Percentiles rank a stretch among this genome's conserved stretches.
phyloP scores from a whole-genome alignment of 1,140 invertebrate species.

The Dreissena rostriformis region DNA sequence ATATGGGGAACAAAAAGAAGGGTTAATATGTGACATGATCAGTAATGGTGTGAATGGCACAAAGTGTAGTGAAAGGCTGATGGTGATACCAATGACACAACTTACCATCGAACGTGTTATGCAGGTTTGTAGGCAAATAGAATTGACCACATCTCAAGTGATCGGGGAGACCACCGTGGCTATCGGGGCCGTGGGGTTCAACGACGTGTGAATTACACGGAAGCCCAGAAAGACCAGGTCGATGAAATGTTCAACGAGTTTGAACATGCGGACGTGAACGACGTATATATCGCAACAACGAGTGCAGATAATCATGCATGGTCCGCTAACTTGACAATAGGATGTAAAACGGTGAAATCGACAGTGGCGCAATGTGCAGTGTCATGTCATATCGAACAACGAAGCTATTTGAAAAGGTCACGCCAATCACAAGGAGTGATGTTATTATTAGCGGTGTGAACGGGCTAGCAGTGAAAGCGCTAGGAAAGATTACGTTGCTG shows the following conservation, averaged over 20 bases:
- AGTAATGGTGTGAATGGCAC: conserved; percentile 53
- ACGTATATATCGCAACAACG: conserved; percentile 9
- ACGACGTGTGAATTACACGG: too few species aligned
- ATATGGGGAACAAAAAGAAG: conserved; percentile 54
- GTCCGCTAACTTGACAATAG: conserved; percentile 9
- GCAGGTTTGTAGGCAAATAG: conserved; percentile 53
- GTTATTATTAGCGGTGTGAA: too few species aligned
- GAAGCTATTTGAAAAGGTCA: background rate
- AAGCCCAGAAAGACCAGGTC: too few species aligned
- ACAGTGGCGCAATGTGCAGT: conserved; percentile 51
- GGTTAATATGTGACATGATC: conserved; percentile 59
- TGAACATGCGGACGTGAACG: conserved; percentile 26
- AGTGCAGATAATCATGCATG: background rate
- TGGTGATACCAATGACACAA: conserved; percentile 48
- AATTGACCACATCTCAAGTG: conserved; percentile 45
- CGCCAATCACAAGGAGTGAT: too few species aligned
- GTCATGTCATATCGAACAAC: conserved; percentile 20
- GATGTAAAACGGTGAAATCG: too few species aligned
- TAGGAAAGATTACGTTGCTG: too few species aligned
- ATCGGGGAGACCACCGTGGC: conserved; percentile 1
- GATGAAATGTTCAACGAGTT: conserved; percentile 10
- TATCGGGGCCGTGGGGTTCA: background rate
- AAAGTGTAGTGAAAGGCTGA: conserved; percentile 57
- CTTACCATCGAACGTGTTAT: conserved; percentile 52
- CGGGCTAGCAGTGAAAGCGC: too few species aligned